Evolutionary conservation across 2,113 vertebrate genomes (phyloP).

Genomic region (Sarotherodon lohbergeri): DNA sequence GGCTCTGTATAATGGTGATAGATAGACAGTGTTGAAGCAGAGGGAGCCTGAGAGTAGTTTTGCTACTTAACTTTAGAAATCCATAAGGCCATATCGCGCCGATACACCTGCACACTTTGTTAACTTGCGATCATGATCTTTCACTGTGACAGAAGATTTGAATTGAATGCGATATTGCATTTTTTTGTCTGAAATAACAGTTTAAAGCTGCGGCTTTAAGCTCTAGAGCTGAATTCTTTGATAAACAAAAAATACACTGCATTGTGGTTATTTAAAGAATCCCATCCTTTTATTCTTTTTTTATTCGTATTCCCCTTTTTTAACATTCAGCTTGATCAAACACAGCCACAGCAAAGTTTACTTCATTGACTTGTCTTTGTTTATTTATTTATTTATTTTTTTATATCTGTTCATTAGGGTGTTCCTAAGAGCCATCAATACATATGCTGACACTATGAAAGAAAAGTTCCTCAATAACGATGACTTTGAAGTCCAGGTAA

Average conservation of each 20-base stretch:
- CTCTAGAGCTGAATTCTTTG: neutral
- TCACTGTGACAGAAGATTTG: conserved; percentile 1
- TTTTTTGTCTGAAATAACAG: neutral
- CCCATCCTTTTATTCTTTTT: neutral
- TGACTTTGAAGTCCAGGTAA: conserved; percentile 93
- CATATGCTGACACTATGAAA: conserved; percentile 96
- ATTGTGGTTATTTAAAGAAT: neutral
- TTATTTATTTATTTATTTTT: neutral
- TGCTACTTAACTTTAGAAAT: conserved; percentile 14
- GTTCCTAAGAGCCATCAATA: conserved; percentile 94
- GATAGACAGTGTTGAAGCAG: neutral
- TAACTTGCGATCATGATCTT: neutral
- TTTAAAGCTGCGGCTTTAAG: neutral
- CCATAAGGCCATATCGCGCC: conserved; percentile 2
- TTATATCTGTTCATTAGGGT: conserved; percentile 67
- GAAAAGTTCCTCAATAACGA: conserved; percentile 92
- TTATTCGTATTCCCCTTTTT: neutral
- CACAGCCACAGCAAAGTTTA: neutral
- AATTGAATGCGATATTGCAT: conserved; percentile 2
- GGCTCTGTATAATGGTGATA: conserved; percentile 11
- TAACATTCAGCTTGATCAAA: neutral
- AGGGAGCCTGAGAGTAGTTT: neutral
- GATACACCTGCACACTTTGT: neutral
- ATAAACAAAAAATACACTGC: neutral
- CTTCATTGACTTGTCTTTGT: neutral